Evolutionary conservation across 2,888 invertebrate species (phyloP), one percentile per base, ranked within the genome.

Genomic region (Corbicula japonica): DNA sequence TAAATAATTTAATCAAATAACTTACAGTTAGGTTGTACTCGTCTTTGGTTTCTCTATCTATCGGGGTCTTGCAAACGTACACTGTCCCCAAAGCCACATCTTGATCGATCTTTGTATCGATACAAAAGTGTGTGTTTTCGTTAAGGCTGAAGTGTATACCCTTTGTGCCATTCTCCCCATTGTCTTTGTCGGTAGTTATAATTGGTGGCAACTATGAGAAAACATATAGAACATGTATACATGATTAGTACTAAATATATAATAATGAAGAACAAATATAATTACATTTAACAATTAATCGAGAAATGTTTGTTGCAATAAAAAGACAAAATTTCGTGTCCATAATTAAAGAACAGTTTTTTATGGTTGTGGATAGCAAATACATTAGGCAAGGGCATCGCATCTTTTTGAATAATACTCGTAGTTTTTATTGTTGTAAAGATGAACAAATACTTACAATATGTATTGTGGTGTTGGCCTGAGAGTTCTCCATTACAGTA

Each of bases 71-170:
- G n/a, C 68, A 60, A 15, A 78, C 58, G 34, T 60, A 48, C 8
- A 85, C 65, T 10, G 35, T 46, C 30, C 72, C 84, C 46, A 62
- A 76, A 12, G 8, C 26, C n/a, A n/a, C n/a, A n/a, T 32, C 32
- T 10, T 23, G 35, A 12, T 46, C 34, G 18, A 18, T 12, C 0
- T 61, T 30, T 10, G 28, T 35, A 41, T 75, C 68, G 12, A 85
- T 85, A 15, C 34, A 48, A 61, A 86, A 83, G 6, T 63, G 84
- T 10, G 60, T 15, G 3, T 65, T 46, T 28, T 54, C 62, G 41
- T 61, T 18, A 8, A 85, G 32, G 0, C 41, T 74, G 66, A 70
- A 86, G 4, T 46, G 23, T 26, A 86, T 77, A 6, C 86, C 86
- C n/a, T 28, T 56, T 4, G 83, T 83, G 2, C 86, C 86, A 71